Base-by-base conservation (phyloP, 1,140 invertebrate genomes). In the Cryptotermes secundus region DNA sequence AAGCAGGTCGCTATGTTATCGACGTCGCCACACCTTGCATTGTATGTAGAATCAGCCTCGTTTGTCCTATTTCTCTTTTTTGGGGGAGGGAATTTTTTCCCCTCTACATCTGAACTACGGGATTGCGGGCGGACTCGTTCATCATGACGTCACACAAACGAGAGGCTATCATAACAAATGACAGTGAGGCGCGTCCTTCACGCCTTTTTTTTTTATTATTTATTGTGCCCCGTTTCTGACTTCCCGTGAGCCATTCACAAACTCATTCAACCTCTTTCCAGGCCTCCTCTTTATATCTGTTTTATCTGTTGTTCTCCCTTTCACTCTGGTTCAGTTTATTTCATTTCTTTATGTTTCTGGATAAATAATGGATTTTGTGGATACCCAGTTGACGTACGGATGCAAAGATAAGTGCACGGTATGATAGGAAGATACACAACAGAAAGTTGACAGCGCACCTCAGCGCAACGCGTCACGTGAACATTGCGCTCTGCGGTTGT, bases 121-220 rank as follows among this genome's bases (percentile, higher is more conserved):
- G n/a, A 31, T 72, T 72, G 1, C 59, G 59, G n/a, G 4, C 59
- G n/a, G n/a, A n/a, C n/a, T n/a, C 59, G 59, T 72, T 31, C 59
- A 31, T 72, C 59, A 72, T 72, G 59, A 72, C 59, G 59, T 72
- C 59, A 72, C 59, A 72, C 59, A 14, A 49, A 22, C 9, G 26
- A 72, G 59, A 59, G 53, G 31, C 26, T 72, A 72, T 72, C 59
- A 72, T 72, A 72, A 72, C 59, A 72, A 72, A 72, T 72, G 59
- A 72, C 59, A 31, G 59, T 26, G 59, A 72, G 3, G 26, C 19
- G 4, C 59, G 31, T 72, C 26, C 59, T 72, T 72, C 59, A 31
- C 14, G 16, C 0, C 2, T 31, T n/a, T 59, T 72, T 72, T 59
- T 59, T 59, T 26, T 22, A 22, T 59, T 59, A 22, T 59, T 59